Conservation (phyloP, 2,113 vertebrate genomes). For the Neolamprologus ventralis region DNA sequence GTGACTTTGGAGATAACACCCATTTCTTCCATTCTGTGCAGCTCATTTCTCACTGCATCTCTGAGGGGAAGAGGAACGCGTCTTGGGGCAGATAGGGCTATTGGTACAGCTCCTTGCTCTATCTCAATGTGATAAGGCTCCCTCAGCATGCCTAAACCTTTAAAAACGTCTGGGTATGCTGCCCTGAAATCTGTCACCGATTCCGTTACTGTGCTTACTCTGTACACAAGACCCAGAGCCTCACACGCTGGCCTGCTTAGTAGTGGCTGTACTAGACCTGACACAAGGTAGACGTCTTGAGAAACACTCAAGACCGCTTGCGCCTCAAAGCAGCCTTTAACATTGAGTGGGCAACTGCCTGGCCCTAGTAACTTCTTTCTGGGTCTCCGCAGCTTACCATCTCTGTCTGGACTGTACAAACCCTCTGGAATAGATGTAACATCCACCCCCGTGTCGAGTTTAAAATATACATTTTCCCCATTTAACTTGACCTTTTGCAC, state of each 20-base stretch:
- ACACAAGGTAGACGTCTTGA: background rate
- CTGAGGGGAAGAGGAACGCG: too few relatives aligned
- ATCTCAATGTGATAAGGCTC: too few relatives aligned
- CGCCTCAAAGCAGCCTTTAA: accelerated
- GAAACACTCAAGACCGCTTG: background rate
- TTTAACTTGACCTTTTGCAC: background rate
- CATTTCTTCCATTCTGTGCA: too few relatives aligned
- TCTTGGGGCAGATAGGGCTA: too few relatives aligned
- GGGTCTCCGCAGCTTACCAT: background rate
- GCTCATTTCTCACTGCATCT: too few relatives aligned
- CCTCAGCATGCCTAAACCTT: too few relatives aligned
- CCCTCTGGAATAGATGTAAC: accelerated
- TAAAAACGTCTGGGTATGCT: background rate
- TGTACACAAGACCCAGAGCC: background rate
- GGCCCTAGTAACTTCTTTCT: background rate
- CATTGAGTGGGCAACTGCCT: background rate
- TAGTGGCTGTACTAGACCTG: background rate
- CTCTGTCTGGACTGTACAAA: background rate
- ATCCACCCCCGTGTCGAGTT: accelerated
- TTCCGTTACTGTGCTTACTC: accelerated
- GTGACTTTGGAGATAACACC: too few relatives aligned
- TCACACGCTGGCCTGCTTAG: background rate
- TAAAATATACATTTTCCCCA: background rate
- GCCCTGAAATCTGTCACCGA: background rate
- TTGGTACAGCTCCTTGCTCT: too few relatives aligned